Percentiles rank a stretch among this genome's conserved stretches.
These are phyloP conservation scores for Melanotaenia boesemani DNA, from an alignment of 2,797 vertebrate species.

Conservation along the genomic window DNA sequence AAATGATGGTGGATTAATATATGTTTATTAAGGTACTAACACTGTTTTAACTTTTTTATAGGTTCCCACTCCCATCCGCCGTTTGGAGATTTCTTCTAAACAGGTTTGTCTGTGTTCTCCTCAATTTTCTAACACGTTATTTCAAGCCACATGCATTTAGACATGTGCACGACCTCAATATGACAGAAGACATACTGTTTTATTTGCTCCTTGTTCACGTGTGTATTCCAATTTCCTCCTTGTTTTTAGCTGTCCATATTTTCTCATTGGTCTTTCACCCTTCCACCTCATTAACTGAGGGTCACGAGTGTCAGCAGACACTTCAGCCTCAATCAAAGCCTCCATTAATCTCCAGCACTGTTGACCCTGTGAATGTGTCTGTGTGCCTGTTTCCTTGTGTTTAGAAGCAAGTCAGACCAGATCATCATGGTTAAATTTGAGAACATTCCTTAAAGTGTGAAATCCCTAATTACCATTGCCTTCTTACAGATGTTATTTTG, in stretches of 20 bases:
- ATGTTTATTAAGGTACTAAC: slow-evolving; percentile 6
- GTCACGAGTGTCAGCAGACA: slow-evolving; percentile 77
- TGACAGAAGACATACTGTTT: slow-evolving; percentile 25
- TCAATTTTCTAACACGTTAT: neutral
- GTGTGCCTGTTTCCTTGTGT: slow-evolving; percentile 20
- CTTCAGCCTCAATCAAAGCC: slow-evolving; percentile 75
- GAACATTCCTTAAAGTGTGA: slow-evolving; percentile 21
- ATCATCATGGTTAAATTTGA: slow-evolving; percentile 28
- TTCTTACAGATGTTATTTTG: neutral
- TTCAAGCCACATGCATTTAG: slow-evolving; percentile 12
- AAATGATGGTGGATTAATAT: neutral
- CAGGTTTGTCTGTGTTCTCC: slow-evolving; percentile 84
- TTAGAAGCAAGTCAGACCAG: slow-evolving; percentile 46
- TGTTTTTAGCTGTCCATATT: slow-evolving; percentile 23
- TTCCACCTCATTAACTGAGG: slow-evolving; percentile 67
- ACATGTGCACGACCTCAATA: slow-evolving; percentile 7
- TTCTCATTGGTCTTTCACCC: slow-evolving; percentile 20
- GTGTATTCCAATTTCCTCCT: slow-evolving; percentile 25
- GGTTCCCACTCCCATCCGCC: slow-evolving; percentile 88
- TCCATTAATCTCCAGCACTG: slow-evolving; percentile 72
- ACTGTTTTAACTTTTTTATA: slow-evolving; percentile 72
- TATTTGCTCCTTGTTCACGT: slow-evolving; percentile 21
- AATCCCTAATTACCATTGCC: neutral
- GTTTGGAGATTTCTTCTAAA: slow-evolving; percentile 94
- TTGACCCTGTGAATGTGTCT: slow-evolving; percentile 50